phyloP scores from a whole-genome alignment of 1,140 invertebrate genomes.

The Drosophila pallidifrons region DNA sequence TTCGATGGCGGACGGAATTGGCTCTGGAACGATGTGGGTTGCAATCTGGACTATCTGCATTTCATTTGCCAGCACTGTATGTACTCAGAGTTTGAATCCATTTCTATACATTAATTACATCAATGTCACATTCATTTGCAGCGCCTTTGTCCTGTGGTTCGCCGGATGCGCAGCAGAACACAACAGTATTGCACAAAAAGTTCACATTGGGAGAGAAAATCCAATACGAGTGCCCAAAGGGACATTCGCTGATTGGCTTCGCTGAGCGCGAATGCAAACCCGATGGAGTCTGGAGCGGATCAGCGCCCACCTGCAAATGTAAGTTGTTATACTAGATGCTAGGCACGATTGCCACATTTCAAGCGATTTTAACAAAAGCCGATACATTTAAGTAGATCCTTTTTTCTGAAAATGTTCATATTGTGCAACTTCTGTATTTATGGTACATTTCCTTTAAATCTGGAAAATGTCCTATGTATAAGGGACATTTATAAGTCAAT shows the following conservation, averaged over 20 bases:
- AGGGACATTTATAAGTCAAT: too few relatives aligned
- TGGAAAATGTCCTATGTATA: too few relatives aligned
- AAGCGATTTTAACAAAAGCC: too few relatives aligned
- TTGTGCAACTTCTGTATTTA: too few relatives aligned
- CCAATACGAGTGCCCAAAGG: conserved; percentile 92
- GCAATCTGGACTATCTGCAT: conserved; percentile 95
- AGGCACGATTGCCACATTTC: too few relatives aligned
- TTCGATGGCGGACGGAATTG: conserved; percentile 94
- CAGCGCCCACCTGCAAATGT: conserved; percentile 94
- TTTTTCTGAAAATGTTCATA: too few relatives aligned
- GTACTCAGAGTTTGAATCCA: conserved; percentile 69
- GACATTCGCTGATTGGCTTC: conserved; percentile 92
- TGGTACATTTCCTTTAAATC: too few relatives aligned
- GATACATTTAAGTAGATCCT: too few relatives aligned
- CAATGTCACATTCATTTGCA: conserved; percentile 74
- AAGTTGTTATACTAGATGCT: conserved; percentile 76
- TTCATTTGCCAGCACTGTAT: conserved; percentile 97
- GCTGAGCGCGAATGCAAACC: conserved; percentile 89
- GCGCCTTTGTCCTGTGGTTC: conserved; percentile 93
- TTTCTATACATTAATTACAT: neutral
- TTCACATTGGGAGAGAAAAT: conserved; percentile 90
- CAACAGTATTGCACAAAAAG: conserved; percentile 91
- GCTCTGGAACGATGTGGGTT: conserved; percentile 98
- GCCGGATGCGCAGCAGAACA: conserved; percentile 93
- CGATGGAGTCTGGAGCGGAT: conserved; percentile 93